Percentiles rank a stretch among this genome's conserved stretches.
Conservation (phyloP, 1,140 invertebrate genomes). For the Octopus sinensis region DNA sequence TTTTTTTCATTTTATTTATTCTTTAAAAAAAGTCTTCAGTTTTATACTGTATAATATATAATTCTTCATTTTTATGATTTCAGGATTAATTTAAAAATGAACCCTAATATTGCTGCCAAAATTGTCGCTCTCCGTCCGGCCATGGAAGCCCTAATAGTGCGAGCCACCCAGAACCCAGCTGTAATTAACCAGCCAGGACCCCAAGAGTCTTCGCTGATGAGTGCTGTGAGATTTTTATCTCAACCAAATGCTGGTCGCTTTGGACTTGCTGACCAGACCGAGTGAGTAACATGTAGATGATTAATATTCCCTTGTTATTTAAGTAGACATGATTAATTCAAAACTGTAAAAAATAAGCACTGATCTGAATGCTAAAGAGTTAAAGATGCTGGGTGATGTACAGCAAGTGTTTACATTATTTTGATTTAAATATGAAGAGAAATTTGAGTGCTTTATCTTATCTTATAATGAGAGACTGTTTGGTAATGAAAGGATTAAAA, state of each 20-base stretch:
- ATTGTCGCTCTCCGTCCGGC: slow-evolving; percentile 83
- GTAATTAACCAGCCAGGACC: slow-evolving; percentile 37
- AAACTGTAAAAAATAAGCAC: too few relatives aligned
- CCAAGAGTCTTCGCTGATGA: slow-evolving; percentile 48
- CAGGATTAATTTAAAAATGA: slow-evolving; percentile 85
- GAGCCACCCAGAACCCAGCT: slow-evolving; percentile 76
- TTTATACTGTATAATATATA: slow-evolving; percentile 6
- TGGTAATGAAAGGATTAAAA: too few relatives aligned
- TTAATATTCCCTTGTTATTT: background rate
- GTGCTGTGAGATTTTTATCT: slow-evolving; percentile 43
- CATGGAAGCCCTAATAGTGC: slow-evolving; percentile 79
- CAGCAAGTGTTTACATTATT: too few relatives aligned
- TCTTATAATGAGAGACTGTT: too few relatives aligned
- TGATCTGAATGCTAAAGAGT: too few relatives aligned
- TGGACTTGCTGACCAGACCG: slow-evolving; percentile 32
- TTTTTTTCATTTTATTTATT: background rate
- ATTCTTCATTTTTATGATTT: slow-evolving; percentile 11
- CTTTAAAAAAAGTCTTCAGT: background rate
- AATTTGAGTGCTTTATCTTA: too few relatives aligned
- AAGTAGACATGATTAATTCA: background rate
- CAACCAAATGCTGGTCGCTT: slow-evolving; percentile 41
- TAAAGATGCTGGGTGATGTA: too few relatives aligned
- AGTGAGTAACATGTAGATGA: slow-evolving; percentile 26
- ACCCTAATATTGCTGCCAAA: slow-evolving; percentile 72
- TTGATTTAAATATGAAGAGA: too few relatives aligned